Evolutionary conservation across 2,797 vertebrate species (phyloP), one percentile per base, ranked within the genome.

Genomic region (Pangasius larnaudii): DNA sequence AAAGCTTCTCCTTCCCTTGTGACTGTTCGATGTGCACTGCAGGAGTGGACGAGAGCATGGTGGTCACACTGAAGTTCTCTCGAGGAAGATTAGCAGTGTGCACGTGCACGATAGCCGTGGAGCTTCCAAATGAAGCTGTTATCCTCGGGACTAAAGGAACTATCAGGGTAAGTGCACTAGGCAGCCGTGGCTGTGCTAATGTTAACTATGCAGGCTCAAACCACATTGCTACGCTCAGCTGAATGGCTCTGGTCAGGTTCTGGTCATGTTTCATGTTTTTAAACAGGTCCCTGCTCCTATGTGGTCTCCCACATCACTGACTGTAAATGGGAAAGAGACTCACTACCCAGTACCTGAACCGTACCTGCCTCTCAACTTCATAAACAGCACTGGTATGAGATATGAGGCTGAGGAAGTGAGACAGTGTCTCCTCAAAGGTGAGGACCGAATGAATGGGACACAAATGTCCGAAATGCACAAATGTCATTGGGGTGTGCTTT

Each of bases 401-500:
- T 98, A 97, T 1, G 97, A 98, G 90, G 98, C 97, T 0, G 95
- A 97, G 81, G 97, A 97, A 16, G 96, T 98, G 36, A 96, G 96
- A 0, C 96, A 96, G 90, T 98, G 97, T 92, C 94, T 98, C 87
- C 93, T 95, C 6, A 93, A 94, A 93, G 97, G 97, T 98, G 92
- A 74, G 27, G 10, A 49, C 7, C 8, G 16, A 65, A 30, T n/a
- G 7, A 42, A 80, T 58, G 19, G 53, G 33, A 80, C 27, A 14
- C 5, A 36, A 6, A 58, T 7, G n/a, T 53, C 16, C n/a, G 7
- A 18, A 80, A 59, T 58, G 56, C 18, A 3, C 16, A 53, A 56
- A 58, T 16, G 7, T 30, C 4, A 30, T 5, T 2, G 27, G 5
- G 46, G 11, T 51, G 27, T n/a, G 22, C 4, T 75, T 75, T 75